Conservation (phyloP, 2,888 invertebrate genomes). For the Drosophila cracens region DNA sequence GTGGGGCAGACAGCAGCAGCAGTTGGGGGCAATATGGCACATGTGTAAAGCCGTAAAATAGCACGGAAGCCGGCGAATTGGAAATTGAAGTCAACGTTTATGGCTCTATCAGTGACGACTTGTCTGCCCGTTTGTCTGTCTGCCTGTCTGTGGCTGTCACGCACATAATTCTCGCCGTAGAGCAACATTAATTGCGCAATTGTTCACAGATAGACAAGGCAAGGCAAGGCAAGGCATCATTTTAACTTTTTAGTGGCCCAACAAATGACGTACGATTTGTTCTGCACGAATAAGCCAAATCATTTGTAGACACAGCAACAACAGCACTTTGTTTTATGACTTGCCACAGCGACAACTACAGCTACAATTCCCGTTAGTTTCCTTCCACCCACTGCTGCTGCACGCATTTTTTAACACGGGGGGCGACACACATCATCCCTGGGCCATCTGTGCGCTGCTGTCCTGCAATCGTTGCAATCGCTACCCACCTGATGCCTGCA, state of each 20-base stretch:
- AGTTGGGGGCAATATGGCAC: constrained; percentile 40
- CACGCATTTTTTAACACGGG: constrained; percentile 60
- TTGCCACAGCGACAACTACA: constrained; percentile 49
- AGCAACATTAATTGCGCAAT: constrained; percentile 78
- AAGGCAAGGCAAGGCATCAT: constrained; percentile 3
- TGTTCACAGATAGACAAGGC: constrained; percentile 43
- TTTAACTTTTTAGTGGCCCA: constrained; percentile 74
- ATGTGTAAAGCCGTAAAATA: constrained; percentile 77
- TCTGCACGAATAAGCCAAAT: constrained; percentile 80
- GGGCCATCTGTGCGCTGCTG: constrained; percentile 32
- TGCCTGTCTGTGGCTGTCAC: constrained; percentile 65
- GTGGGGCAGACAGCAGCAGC: not conserved
- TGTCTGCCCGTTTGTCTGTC: constrained; percentile 42
- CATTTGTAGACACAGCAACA: constrained; percentile 71
- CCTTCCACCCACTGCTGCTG: not conserved
- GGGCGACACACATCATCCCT: constrained; percentile 1
- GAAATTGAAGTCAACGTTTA: constrained; percentile 69
- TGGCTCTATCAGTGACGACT: constrained; percentile 67
- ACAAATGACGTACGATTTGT: constrained; percentile 79
- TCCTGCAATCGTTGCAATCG: constrained; percentile 40
- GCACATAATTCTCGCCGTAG: constrained; percentile 67
- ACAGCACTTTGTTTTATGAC: constrained; percentile 77
- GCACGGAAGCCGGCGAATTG: constrained; percentile 56
- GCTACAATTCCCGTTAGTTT: constrained; percentile 29
- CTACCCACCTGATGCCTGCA: constrained; percentile 57